Evolutionary conservation across 2,113 vertebrate genomes (phyloP), one percentile per base, ranked within the genome.

Genomic region (Megalops atlanticus): DNA sequence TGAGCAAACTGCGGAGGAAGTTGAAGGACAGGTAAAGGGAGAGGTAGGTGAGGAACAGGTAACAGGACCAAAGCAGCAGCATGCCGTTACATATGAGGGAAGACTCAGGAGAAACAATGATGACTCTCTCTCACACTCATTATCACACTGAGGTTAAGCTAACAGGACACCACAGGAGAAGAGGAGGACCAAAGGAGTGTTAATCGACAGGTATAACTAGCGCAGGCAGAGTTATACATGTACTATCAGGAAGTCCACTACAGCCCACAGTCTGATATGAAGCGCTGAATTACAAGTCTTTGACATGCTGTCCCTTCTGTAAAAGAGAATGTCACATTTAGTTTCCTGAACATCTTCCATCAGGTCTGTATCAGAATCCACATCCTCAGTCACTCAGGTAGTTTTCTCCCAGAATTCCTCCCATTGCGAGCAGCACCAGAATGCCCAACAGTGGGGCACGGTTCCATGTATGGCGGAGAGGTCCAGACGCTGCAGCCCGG

Each of bases 1-100:
- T 79, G 64, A 90, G 80, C 41, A 88, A 76, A 69, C 84, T 87
- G 69, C 54, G 76, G 24, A 89, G 82, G 68, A 86, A 87, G 74
- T 82, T 85, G 82, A 90, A 90, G 43, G 82, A 88, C 47, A 89
- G 78, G 78, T 90, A 89, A 24, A 90, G 84, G 1, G 86, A 84
- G 68, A 89, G 82, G 58, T 90, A 91, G 0, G 58, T 76, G 24
- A 90, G 86, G 75, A 88, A 89, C 18, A 87, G 41, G 77, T 85
- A 87, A 81, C 88, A 90, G 6, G 81, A 84, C 81, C 83, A 88
- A 16, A 89, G 76, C 70, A 91, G 70, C 39, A 85, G 64, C 86
- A 90, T 89, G 74, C 36, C 71, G 16, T 33, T 18, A 14, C 18
- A 16, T 18, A 8, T 6, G 8, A 36, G n/a, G 41, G 3, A 16